A percentile compares a stretch with the other conserved stretches of the same genome.
These are phyloP conservation scores for Agraylea sexmaculata DNA, from an alignment of 1,140 invertebrate species.

Conservation along the genomic window DNA sequence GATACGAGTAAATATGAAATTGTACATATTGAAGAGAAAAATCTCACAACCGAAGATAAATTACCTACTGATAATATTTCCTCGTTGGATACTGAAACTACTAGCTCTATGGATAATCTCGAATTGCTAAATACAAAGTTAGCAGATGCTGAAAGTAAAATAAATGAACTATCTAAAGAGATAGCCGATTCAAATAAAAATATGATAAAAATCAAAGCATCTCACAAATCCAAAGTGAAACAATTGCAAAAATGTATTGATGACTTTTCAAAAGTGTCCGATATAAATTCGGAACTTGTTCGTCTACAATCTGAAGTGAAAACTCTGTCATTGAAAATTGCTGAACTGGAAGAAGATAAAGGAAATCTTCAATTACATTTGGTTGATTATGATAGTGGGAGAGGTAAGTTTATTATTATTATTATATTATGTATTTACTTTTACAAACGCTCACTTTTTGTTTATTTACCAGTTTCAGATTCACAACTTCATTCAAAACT, in stretches of 20 bases:
- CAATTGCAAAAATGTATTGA: slow-evolving; percentile 72
- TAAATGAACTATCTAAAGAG: slow-evolving; percentile 50
- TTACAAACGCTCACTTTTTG: not conserved
- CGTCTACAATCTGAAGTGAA: slow-evolving; percentile 44
- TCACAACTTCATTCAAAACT: slow-evolving; percentile 36
- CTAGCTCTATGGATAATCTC: no score
- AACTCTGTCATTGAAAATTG: slow-evolving; percentile 62
- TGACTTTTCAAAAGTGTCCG: slow-evolving; percentile 59
- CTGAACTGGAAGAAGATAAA: slow-evolving; percentile 81
- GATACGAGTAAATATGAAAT: slow-evolving; percentile 21
- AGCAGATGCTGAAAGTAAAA: slow-evolving; percentile 33
- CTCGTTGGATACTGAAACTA: no score
- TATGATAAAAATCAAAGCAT: slow-evolving; percentile 74
- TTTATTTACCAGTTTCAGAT: slow-evolving; percentile 31
- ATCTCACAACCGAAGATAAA: no score
- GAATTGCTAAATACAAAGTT: slow-evolving; percentile 28
- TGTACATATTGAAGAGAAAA: slow-evolving; percentile 24
- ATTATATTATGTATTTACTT: not conserved
- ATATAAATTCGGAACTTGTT: slow-evolving; percentile 55
- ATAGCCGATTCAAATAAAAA: slow-evolving; percentile 66
- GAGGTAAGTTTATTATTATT: slow-evolving; percentile 43
- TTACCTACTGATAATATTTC: no score
- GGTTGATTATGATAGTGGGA: slow-evolving; percentile 67
- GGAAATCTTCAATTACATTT: slow-evolving; percentile 74
- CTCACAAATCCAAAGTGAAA: slow-evolving; percentile 69